Evolutionary conservation across 2,113 vertebrate species (phyloP), one percentile per base, ranked within the genome.

Genomic region (Polypterus bichir): DNA sequence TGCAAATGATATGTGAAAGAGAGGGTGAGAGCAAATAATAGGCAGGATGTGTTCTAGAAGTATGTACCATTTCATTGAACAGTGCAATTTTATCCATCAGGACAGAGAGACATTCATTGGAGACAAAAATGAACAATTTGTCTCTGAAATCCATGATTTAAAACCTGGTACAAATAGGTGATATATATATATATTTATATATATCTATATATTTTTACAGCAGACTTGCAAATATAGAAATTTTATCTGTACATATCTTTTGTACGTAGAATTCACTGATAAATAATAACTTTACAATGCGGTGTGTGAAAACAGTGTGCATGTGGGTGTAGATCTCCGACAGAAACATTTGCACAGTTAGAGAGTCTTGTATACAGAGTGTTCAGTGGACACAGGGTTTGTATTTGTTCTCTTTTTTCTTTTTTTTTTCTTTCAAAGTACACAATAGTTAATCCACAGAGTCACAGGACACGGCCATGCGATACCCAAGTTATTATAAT

Each of bases 191-290:
- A 57, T 79, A 55, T 77, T 65, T 78, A 27, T 27, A 27, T 27
- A 27, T 27, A 27, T 27, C 27, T 27, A 27, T 27, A 27, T 27
- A 27, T 81, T 83, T 88, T 86, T 86, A 92, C 90, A 93, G 87
- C 87, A 92, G 90, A 93, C 84, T 89, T 90, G 91, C 85, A 92
- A 94, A 92, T 97, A 94, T 92, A 92, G 85, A 96, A 89, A 88
- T 86, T 87, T 85, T 89, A 88, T 92, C 90, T 96, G 89, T 93
- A 95, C 91, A 94, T 81, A 80, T 74, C 51, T 71, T 65, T 77
- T 71, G 64, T 71, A 73, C 65, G 62, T 64, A 69, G 59, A 58
- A 65, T 65, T 70, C 7, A 82, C 76, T 76, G 74, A 87, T 75
- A 71, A 74, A 63, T 63, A 56, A 52, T 62, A 67, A 60, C 73